phyloP scores from a whole-genome alignment of 2,888 invertebrate genomes.

The Agriopis aurantiaria region DNA sequence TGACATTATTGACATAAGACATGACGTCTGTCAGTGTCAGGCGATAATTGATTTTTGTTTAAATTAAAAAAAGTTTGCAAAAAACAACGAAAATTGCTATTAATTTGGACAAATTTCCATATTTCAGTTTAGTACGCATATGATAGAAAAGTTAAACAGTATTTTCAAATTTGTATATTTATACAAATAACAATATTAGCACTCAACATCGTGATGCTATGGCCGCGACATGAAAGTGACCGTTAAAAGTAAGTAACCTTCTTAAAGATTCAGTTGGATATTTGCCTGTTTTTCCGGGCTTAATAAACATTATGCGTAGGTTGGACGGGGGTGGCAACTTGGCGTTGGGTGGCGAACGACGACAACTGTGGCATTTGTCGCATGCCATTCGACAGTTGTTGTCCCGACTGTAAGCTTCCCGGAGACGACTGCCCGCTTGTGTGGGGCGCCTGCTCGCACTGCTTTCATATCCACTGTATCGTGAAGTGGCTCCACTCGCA shows the following conservation, averaged over 20 bases:
- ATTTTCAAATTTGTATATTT: not conserved
- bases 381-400: slow-evolving; percentile 99
- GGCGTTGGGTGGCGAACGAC: slow-evolving; percentile 99
- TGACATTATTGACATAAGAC: no score
- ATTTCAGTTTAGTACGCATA: not conserved
- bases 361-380: slow-evolving; percentile 99
- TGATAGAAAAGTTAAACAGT: not conserved
- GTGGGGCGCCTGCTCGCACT: slow-evolving; percentile 99
- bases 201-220: slow-evolving; percentile 40
- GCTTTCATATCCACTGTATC: slow-evolving; percentile 99
- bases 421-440: slow-evolving; percentile 99
- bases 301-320: slow-evolving; percentile 74
- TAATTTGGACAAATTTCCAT: no score
- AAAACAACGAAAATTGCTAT: not conserved
- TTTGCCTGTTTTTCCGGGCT: slow-evolving; percentile 17
- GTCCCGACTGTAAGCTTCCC: slow-evolving; percentile 98
- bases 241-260: slow-evolving; percentile 85
- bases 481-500: slow-evolving; percentile 99
- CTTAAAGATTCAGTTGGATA: not conserved
- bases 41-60: not conserved
- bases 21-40: no score
- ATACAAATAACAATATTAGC: not conserved
- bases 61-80: not conserved
- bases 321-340: slow-evolving; percentile 98
- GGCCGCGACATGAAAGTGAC: slow-evolving; percentile 86